Conservation (phyloP, 2,797 vertebrate genomes). For the Numenius phaeopus region DNA sequence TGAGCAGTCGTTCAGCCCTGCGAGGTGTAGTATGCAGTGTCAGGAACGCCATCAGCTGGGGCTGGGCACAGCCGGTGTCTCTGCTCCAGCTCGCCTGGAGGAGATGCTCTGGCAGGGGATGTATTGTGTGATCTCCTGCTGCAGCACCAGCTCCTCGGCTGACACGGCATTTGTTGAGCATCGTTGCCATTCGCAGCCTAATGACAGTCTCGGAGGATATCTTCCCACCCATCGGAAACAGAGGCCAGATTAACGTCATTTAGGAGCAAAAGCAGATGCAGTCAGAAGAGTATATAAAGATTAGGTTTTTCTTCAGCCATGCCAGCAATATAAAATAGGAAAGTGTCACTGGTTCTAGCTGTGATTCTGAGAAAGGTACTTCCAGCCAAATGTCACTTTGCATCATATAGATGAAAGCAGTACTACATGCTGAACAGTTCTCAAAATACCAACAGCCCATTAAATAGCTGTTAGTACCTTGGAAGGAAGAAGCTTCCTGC, state of each 20-base stretch:
- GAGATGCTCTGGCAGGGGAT: not conserved
- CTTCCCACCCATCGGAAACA: not conserved
- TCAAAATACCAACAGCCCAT: not conserved
- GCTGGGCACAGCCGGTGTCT: not conserved
- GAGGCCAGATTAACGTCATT: not conserved
- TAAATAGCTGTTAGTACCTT: conserved; percentile 14
- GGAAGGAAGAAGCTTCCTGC: not conserved
- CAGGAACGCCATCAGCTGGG: not conserved
- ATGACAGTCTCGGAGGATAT: not conserved
- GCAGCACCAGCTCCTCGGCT: not conserved
- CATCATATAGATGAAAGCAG: not conserved
- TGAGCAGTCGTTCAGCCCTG: not conserved
- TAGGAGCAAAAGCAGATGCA: not conserved
- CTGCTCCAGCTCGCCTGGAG: not conserved
- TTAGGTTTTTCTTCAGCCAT: not conserved
- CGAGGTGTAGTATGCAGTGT: not conserved
- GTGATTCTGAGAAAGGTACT: not conserved
- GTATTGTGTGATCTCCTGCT: not conserved
- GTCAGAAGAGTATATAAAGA: not conserved
- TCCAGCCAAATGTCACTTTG: not conserved
- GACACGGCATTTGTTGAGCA: not conserved
- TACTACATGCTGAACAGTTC: not conserved
- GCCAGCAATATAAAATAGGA: not conserved
- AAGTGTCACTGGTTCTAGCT: not conserved
- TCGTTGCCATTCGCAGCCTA: not conserved